phyloP scores from a whole-genome alignment of 2,113 vertebrate species.

The Ardeotis arabs region DNA sequence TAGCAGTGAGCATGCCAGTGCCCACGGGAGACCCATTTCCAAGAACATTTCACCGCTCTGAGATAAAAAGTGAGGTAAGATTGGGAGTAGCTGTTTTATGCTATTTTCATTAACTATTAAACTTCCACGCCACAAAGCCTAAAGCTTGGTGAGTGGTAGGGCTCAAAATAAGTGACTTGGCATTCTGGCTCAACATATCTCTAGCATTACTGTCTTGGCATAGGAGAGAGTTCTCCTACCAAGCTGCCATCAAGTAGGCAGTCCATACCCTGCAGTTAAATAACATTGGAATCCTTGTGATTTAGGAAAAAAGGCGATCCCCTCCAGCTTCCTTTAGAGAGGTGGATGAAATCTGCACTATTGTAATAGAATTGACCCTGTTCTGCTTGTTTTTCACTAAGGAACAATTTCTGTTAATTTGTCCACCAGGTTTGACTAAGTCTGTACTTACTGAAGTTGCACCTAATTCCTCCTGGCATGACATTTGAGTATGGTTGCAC shows the following conservation, averaged over 20 bases:
- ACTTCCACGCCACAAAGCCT: background rate
- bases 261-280: background rate
- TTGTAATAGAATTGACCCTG: background rate
- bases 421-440: background rate
- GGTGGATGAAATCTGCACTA: background rate
- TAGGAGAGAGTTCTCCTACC: background rate
- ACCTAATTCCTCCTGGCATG: background rate
- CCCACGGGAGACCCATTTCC: constrained; percentile 88
- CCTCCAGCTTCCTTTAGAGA: background rate
- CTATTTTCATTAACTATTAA: background rate
- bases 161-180: background rate
- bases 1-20: constrained; percentile 81
- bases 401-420: background rate
- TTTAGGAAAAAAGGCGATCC: background rate
- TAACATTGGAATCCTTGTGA: background rate
- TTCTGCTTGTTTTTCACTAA: background rate
- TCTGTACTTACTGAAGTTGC: background rate
- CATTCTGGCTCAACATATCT: background rate
- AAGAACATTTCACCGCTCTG: constrained; percentile 85
- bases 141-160: background rate
- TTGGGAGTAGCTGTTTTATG: background rate
- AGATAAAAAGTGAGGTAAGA: constrained; percentile 81
- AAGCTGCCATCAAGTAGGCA: background rate
- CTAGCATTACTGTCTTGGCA: background rate
- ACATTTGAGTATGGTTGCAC: background rate